A percentile compares a stretch with the other conserved stretches of the same genome.
These are phyloP conservation scores for Candidula unifasciata DNA, from an alignment of 2,888 invertebrate genomes.

Conservation along the genomic window DNA sequence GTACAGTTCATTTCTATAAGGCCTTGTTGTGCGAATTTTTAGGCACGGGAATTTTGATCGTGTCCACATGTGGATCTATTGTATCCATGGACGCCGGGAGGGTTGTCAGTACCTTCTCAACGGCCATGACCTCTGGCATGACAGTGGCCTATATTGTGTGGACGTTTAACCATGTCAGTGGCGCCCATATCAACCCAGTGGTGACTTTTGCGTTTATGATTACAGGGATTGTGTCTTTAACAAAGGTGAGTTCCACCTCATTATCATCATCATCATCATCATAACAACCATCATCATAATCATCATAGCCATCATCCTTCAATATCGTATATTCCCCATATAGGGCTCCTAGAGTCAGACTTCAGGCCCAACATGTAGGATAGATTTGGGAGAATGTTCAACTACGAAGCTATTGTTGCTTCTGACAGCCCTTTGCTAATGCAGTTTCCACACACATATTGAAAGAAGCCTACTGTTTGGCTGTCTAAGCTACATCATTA, in stretches of 20 bases:
- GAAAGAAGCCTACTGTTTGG: no score
- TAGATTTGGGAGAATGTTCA: no score
- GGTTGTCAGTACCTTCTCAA: slow-evolving; percentile 80
- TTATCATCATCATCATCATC: no score
- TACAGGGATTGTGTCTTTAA: slow-evolving; percentile 89
- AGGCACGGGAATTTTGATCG: slow-evolving; percentile 80
- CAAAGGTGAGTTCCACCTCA: slow-evolving; percentile 79
- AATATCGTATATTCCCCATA: no score
- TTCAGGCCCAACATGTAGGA: no score
- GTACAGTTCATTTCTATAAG: slow-evolving; percentile 29
- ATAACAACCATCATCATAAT: no score
- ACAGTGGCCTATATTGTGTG: slow-evolving; percentile 89
- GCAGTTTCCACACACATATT: no score
- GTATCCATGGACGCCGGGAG: slow-evolving; percentile 65
- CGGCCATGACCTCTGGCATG: slow-evolving; percentile 92
- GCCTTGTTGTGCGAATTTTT: slow-evolving; percentile 31
- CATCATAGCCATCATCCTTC: no score
- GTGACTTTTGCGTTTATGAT: slow-evolving; percentile 91
- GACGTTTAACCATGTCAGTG: slow-evolving; percentile 92
- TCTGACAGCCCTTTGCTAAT: no score
- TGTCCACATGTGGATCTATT: slow-evolving; percentile 88
- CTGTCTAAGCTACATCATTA: no score
- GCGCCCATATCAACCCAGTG: slow-evolving; percentile 94
- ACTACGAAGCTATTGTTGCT: no score
- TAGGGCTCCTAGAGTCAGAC: no score